Base-by-base conservation (phyloP, 2,888 invertebrate genomes). In the Pyrocoelia pectoralis region DNA sequence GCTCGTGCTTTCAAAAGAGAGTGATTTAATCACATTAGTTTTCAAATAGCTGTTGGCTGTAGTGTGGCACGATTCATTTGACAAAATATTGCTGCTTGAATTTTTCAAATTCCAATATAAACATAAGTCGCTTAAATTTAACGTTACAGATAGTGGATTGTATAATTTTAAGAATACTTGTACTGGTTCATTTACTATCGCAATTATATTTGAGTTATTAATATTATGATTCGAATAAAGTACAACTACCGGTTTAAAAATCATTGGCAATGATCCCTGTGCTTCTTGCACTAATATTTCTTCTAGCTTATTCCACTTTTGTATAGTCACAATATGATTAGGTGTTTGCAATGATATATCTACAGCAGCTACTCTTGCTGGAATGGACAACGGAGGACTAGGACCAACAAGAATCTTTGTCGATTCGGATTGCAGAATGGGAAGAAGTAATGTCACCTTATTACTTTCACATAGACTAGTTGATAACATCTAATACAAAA, bases 101-200 rank as follows among this genome's bases (percentile, higher is more conserved):
- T 82, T 80, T 12, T 80, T 81, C 72, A 91, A 92, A 56, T 83
- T 85, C 93, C 94, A 94, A 24, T 93, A 80, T 46, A 94, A 81
- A 73, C 87, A 86, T 8, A 94, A 83, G 72, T 93, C 88, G 67
- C 87, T 87, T 60, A 94, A 79, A 41, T 88, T 84, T 67, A 94
- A 78, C 1, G 88, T 82, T 67, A 94, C 88, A 76, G 91, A 88
- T 53, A 94, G 80, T 0, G 91, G 91, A 81, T 95, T 95, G 69
- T 86, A 84, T 67, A 97, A 83, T 55, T 88, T 87, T 18, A 96
- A 84, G 40, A 90, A 89, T 56, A 96, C 84, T 79, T 90, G 90
- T 56, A 96, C 89, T 0, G 92, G 91, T 79, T 97, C 96, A 78
- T 90, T 90, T 71, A 92, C 86, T 50, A 93, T 88, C 8, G 90